Evolutionary conservation across 2,113 vertebrate species (phyloP), one percentile per base, ranked within the genome.

Genomic region (Psophia crepitans): DNA sequence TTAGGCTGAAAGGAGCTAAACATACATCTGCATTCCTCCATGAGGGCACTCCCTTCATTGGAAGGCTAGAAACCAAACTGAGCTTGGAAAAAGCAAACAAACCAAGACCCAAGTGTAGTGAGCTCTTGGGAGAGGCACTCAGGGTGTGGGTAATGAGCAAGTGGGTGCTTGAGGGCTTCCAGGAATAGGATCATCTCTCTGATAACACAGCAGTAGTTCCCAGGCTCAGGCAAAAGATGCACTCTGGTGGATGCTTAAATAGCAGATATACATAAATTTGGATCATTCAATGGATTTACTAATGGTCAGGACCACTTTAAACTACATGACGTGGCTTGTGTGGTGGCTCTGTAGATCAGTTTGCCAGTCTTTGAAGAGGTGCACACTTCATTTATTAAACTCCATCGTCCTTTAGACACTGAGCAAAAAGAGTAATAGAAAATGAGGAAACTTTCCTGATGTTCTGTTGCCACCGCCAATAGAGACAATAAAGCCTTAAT

Each of bases 31-130:
- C 90, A 96, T 97, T 96, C 93, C 73, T 96, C 60, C 89, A 54
- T 33, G 63, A 57, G 1, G 94, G 35, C 95, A 90, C 91, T 97
- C 96, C 93, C 94, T 90, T 57, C 80, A 63, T 24, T 97, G 91
- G 73, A 74, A 74, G 43, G n/a, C 58, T 92, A 82, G 89, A 95
- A 89, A 95, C 86, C 51, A 96, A 96, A 95, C 86, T 11, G 26
- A 51, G 79, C 90, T 90, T 84, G 92, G 71, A 93, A 41, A 95
- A 95, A 95, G 70, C 86, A 97, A 97, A 96, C 79, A 95, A 86
- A 79, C 9, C 57, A 46, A 65, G 80, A 88, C 48, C 1, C 15
- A 41, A 68, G 46, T 11, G 10, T n/a, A 26, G 79, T 14, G 44
- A 88, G 80, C 46, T 88, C 65, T 37, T 81, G 94, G 92, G 85